These are phyloP conservation scores for Ellobium chinense DNA, from an alignment of 2,888 invertebrate genomes.

Conservation along the genomic window DNA sequence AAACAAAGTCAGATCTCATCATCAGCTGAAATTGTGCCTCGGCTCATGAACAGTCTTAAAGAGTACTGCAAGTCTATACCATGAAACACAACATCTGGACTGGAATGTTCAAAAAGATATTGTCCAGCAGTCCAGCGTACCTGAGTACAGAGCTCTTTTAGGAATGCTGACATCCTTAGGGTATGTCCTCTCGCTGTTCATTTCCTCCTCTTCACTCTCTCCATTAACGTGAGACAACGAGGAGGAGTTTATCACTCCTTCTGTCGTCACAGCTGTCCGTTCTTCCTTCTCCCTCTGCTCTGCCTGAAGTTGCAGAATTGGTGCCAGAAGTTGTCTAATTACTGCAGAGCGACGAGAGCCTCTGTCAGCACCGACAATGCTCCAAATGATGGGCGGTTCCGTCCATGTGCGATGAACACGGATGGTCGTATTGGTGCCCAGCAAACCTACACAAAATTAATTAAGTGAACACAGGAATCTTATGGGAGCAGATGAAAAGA, in stretches of 20 bases:
- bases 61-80: too few relatives aligned
- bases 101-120: too few relatives aligned
- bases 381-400: constrained; percentile 58
- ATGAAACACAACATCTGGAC: too few relatives aligned
- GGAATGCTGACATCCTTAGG: not conserved
- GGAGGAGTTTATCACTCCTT: not conserved
- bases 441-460: constrained; percentile 54
- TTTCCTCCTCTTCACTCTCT: not conserved
- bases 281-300: constrained; percentile 34
- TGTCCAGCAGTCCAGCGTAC: too few relatives aligned
- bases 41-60: too few relatives aligned
- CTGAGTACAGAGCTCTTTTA: constrained; percentile 27
- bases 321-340: constrained; percentile 52
- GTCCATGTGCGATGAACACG: constrained; percentile 54
- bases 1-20: too few relatives aligned
- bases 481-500: too few relatives aligned
- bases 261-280: not conserved
- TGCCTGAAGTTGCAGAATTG: constrained; percentile 50
- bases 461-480: too few relatives aligned
- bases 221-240: not conserved
- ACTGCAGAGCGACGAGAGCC: constrained; percentile 55
- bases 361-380: constrained; percentile 50
- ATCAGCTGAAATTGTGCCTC: too few relatives aligned
- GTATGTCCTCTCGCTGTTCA: not conserved
- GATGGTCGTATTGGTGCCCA: constrained; percentile 53